Conservation (phyloP, 2,113 vertebrate genomes). For the Xiphophorus maculatus region DNA sequence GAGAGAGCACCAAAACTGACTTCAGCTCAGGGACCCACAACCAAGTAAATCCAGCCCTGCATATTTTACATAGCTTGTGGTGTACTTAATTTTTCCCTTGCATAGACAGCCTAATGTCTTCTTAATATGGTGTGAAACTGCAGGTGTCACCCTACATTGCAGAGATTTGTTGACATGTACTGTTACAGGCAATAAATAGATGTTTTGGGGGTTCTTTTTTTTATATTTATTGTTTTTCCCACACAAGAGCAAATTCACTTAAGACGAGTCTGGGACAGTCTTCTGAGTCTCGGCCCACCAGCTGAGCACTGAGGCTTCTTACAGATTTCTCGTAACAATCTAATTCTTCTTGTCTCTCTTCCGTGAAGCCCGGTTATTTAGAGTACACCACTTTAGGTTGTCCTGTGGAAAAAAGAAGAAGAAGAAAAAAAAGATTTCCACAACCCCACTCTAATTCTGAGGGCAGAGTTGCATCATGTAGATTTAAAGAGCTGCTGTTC, state of each 20-base stretch:
- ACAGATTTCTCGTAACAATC: not conserved
- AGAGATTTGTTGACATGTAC: too few species aligned
- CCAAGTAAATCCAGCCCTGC: too few species aligned
- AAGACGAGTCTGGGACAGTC: not conserved
- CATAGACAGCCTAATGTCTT: not conserved
- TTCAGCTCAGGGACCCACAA: too few species aligned
- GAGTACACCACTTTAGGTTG: not conserved
- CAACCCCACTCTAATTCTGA: not conserved
- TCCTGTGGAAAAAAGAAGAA: not conserved
- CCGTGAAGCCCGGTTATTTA: not conserved
- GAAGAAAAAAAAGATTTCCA: not conserved
- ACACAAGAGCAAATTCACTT: not conserved
- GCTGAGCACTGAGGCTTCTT: not conserved
- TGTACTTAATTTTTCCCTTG: not conserved
- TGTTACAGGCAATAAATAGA: too few species aligned
- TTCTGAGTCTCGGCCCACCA: not conserved
- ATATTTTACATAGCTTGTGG: too few species aligned
- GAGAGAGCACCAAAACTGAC: too few species aligned
- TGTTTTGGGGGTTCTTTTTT: too few species aligned
- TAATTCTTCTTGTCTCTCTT: not conserved
- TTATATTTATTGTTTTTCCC: not conserved
- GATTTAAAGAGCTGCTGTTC: not conserved
- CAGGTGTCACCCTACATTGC: too few species aligned
- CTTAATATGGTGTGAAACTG: not conserved
- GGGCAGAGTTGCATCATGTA: not conserved